These are phyloP conservation scores for Melanotaenia duboulayi DNA, from an alignment of 2,113 vertebrate species.

Conservation along the genomic window DNA sequence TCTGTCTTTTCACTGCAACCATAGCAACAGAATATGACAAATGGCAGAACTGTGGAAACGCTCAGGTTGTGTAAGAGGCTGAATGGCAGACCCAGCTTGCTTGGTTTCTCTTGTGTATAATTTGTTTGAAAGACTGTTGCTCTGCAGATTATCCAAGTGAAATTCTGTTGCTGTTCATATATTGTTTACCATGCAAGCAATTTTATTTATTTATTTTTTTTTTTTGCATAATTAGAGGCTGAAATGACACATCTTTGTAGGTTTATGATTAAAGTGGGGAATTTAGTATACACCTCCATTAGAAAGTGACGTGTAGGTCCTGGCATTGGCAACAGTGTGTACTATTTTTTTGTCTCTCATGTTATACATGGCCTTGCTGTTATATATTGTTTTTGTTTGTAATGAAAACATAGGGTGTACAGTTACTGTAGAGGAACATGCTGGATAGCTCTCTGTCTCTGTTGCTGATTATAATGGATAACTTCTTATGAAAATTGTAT, in stretches of 20 bases:
- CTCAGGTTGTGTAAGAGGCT: conserved; percentile 49
- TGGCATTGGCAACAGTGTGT: too few relatives aligned
- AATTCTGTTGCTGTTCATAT: not conserved
- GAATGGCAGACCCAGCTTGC: conserved; percentile 39
- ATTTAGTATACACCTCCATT: too few relatives aligned
- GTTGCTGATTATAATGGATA: too few relatives aligned
- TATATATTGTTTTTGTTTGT: not conserved
- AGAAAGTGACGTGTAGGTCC: too few relatives aligned
- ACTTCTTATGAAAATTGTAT: too few relatives aligned
- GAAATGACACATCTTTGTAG: not conserved
- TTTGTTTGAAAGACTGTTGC: too few relatives aligned
- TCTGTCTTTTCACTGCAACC: conserved; percentile 70
- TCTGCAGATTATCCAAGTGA: too few relatives aligned
- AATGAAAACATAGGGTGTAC: not conserved
- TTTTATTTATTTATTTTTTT: too few relatives aligned
- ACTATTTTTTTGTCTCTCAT: too few relatives aligned
- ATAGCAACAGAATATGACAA: conserved; percentile 80
- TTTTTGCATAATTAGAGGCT: not conserved
- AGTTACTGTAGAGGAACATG: too few relatives aligned
- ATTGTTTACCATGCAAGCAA: not conserved
- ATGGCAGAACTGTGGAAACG: conserved; percentile 73
- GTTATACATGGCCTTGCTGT: too few relatives aligned
- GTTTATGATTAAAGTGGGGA: not conserved
- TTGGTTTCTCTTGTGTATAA: conserved; percentile 10
- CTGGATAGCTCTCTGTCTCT: too few relatives aligned